Evolutionary conservation across 2,797 vertebrate species (phyloP).

Genomic region (Sebastes iracundus): DNA sequence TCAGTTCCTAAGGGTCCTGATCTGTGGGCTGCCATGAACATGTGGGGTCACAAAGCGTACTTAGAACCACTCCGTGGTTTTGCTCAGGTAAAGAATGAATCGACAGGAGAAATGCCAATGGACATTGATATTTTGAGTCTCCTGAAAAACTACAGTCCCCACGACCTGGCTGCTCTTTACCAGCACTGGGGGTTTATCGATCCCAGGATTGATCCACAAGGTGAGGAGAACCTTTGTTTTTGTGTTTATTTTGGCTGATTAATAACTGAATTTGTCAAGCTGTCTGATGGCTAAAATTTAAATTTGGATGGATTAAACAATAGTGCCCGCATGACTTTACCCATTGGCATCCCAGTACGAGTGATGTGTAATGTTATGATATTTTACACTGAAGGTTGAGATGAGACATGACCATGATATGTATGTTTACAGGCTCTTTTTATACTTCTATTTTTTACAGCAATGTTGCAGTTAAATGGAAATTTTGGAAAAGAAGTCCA

Average conservation of each 20-base stretch:
- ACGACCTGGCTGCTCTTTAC: conserved; percentile 92
- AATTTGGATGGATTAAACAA: not conserved
- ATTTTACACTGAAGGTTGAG: not conserved
- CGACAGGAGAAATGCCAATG: conserved; percentile 80
- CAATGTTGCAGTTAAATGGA: conserved; percentile 91
- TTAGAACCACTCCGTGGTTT: conserved; percentile 61
- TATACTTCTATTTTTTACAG: conserved; percentile 83
- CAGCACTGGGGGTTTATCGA: conserved; percentile 92
- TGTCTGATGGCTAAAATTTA: not conserved
- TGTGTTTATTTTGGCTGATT: not conserved
- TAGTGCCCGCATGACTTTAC: not conserved
- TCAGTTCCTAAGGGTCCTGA: conserved; percentile 64
- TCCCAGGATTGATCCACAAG: conserved; percentile 89
- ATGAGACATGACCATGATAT: not conserved
- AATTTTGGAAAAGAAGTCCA: conserved; percentile 91
- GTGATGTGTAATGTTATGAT: not conserved
- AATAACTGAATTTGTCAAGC: not conserved
- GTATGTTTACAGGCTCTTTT: not conserved
- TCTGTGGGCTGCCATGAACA: conserved; percentile 77
- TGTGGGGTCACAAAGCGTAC: conserved; percentile 74
- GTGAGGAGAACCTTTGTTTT: conserved; percentile 75
- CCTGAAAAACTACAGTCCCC: conserved; percentile 93
- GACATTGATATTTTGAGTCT: conserved; percentile 92
- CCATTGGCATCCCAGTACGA: not conserved
- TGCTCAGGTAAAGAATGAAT: conserved; percentile 85